Evolutionary conservation across 2,113 vertebrate genomes (phyloP).

Genomic region (Psophia crepitans): DNA sequence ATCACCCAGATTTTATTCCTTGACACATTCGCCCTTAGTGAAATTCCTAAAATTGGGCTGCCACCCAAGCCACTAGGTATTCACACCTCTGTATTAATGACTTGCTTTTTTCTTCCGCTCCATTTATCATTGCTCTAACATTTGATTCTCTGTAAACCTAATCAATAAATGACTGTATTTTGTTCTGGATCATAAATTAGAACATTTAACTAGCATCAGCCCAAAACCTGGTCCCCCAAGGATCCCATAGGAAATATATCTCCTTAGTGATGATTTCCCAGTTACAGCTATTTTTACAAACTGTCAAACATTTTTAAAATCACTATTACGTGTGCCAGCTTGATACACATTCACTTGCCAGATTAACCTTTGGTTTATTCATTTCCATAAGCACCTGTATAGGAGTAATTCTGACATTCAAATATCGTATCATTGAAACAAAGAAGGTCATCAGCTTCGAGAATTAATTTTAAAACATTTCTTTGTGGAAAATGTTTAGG

Average conservation of each 20-base stretch:
- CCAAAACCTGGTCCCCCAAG: not conserved
- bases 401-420: not conserved
- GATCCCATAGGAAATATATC: not conserved
- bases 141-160: not conserved
- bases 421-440: not conserved
- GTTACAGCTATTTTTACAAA: conserved; percentile 28
- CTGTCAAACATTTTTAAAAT: not conserved
- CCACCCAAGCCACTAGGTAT: not conserved
- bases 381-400: not conserved
- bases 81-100: not conserved
- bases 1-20: not conserved
- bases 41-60: not conserved
- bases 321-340: not conserved
- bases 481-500: not conserved
- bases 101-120: not conserved
- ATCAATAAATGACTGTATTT: not conserved
- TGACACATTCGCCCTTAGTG: not conserved
- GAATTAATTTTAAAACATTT: not conserved
- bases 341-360: not conserved
- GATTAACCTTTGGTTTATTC: not conserved
- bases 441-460: not conserved
- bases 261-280: not conserved
- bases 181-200: not conserved
- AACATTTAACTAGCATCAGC: not conserved
- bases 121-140: not conserved